These are phyloP conservation scores for Cataglyphis albicans DNA, from an alignment of 2,888 invertebrate species.

Conservation along the genomic window DNA sequence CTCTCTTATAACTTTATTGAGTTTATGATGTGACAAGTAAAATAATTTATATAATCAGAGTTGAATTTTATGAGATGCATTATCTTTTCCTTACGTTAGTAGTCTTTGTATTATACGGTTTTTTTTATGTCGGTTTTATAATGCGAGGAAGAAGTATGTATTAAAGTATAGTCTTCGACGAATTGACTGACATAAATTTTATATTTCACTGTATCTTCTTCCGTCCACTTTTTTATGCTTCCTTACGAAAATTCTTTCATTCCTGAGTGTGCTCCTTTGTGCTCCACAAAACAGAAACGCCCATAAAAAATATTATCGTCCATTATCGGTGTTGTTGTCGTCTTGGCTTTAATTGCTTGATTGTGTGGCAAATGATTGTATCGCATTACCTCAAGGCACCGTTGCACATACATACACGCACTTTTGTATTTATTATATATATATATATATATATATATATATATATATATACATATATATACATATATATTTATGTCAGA, in stretches of 20 bases:
- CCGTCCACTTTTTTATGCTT: conserved; percentile 14
- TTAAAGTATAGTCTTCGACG: conserved; percentile 48
- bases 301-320: conserved; percentile 58
- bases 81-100: neutral
- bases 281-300: conserved; percentile 44
- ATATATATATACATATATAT: no score
- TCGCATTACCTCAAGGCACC: conserved; percentile 76
- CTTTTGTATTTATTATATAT: conserved; percentile 57
- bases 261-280: neutral
- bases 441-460: neutral
- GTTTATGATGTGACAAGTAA: neutral
- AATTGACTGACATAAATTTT: conserved; percentile 27
- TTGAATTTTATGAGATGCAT: conserved; percentile 2
- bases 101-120: neutral
- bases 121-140: conserved; percentile 2
- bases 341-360: conserved; percentile 82
- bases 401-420: conserved; percentile 74
- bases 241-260: conserved; percentile 16
- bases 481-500: conserved; percentile 27
- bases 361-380: conserved; percentile 75
- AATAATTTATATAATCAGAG: conserved; percentile 4
- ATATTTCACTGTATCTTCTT: conserved; percentile 32
- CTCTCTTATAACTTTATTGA: conserved; percentile 10
- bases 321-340: conserved; percentile 78
- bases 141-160: conserved; percentile 35